Conservation (phyloP, 2,797 vertebrate genomes). For the Ambastaia sidthimunki region DNA sequence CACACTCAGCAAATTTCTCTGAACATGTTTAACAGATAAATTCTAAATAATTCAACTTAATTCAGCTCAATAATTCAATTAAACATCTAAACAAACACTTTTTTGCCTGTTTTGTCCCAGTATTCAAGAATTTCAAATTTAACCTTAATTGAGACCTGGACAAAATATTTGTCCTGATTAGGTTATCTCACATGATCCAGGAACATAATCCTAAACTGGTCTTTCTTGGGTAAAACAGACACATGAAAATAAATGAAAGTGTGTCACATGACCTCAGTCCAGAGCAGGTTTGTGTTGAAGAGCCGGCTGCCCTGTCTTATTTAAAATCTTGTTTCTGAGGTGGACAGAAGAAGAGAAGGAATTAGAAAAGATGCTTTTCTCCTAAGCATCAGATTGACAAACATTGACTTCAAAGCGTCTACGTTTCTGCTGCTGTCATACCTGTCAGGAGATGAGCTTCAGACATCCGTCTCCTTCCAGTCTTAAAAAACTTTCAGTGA, state of each 20-base stretch:
- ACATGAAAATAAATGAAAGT: constrained; percentile 54
- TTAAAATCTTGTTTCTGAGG: constrained; percentile 72
- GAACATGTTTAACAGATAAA: no score
- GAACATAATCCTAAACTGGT: background rate
- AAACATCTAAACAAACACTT: no score
- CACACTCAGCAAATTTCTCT: no score
- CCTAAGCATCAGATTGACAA: constrained; percentile 75
- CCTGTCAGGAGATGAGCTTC: constrained; percentile 68
- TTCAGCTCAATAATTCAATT: no score
- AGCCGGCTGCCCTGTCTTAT: constrained; percentile 76
- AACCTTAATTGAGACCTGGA: background rate
- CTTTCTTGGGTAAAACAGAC: constrained; percentile 42
- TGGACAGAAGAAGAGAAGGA: constrained; percentile 57
- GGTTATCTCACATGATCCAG: no score
- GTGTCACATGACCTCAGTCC: constrained; percentile 58
- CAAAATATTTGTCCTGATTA: background rate
- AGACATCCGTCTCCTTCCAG: constrained; percentile 5
- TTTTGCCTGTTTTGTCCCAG: no score
- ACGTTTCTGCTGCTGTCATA: constrained; percentile 67
- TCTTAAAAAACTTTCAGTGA: constrained; percentile 23
- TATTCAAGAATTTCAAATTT: background rate
- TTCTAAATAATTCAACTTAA: no score
- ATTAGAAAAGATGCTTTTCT: constrained; percentile 52
- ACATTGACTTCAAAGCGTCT: constrained; percentile 77
- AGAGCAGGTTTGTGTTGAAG: constrained; percentile 56